phyloP scores from a whole-genome alignment of 2,797 vertebrate species.

The Aphelocoma californica region DNA sequence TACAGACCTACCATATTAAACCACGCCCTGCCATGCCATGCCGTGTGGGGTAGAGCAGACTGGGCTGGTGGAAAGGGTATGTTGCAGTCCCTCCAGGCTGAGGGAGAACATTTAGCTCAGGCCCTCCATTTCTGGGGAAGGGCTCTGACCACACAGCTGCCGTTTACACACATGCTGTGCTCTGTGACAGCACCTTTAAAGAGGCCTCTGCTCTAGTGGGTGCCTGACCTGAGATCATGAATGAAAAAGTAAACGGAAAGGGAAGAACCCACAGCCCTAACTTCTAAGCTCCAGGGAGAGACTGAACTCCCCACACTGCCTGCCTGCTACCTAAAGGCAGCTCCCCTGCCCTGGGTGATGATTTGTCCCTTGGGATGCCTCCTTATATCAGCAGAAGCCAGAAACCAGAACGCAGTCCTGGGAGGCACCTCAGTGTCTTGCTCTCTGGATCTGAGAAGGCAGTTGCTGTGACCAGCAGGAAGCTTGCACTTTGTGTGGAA shows the following conservation, averaged over 20 bases:
- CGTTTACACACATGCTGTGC: fast-evolving
- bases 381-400: neutral
- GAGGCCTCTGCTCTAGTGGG: neutral
- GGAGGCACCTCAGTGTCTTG: neutral
- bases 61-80: neutral
- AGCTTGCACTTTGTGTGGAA: neutral
- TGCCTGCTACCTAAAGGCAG: neutral
- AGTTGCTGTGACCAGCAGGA: neutral
- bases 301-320: neutral
- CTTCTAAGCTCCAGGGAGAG: neutral
- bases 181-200: neutral
- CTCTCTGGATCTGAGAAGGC: neutral
- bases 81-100: neutral
- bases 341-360: neutral
- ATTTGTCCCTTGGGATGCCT: neutral
- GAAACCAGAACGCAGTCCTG: neutral
- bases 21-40: neutral
- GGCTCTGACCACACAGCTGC: neutral
- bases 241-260: neutral
- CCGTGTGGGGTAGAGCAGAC: neutral
- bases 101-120: neutral
- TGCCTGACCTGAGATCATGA: neutral
- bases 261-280: neutral
- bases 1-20: neutral
- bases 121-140: neutral